Evolutionary conservation across 1,140 invertebrate species (phyloP).

Genomic region (Neelides sp.): DNA sequence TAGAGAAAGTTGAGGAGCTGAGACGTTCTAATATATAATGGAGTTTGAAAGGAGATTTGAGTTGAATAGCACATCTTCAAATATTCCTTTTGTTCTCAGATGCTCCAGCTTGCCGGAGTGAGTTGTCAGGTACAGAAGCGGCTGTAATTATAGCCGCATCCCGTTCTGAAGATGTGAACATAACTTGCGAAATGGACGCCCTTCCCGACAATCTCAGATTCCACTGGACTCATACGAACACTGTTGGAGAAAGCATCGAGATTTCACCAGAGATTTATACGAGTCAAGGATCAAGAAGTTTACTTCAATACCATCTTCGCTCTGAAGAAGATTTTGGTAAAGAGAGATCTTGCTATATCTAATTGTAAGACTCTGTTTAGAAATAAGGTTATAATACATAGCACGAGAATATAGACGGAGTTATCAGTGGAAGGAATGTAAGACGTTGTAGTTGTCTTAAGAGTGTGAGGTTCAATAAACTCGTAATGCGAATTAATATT

Average conservation of each 20-base stretch:
- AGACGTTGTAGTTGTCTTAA: too few relatives aligned
- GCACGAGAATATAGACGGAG: too few relatives aligned
- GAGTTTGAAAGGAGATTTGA: too few relatives aligned
- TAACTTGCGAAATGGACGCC: conserved; percentile 37
- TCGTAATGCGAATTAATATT: too few relatives aligned
- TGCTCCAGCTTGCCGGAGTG: conserved; percentile 35
- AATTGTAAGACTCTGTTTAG: too few relatives aligned
- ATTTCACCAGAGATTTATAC: conserved; percentile 29
- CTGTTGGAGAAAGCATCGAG: conserved; percentile 29
- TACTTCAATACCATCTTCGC: conserved; percentile 32
- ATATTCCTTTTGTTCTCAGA: conserved; percentile 30
- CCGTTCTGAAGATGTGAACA: conserved; percentile 34
- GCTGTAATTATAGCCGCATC: conserved; percentile 32
- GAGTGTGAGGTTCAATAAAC: too few relatives aligned
- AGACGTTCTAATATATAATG: too few relatives aligned
- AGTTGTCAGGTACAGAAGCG: conserved; percentile 32
- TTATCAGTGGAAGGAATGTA: too few relatives aligned
- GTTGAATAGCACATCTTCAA: neutral
- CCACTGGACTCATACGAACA: conserved; percentile 35
- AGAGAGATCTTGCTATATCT: too few relatives aligned
- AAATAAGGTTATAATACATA: too few relatives aligned
- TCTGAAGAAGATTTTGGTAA: conserved; percentile 35
- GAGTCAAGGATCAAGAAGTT: conserved; percentile 31
- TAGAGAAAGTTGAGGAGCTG: too few relatives aligned
- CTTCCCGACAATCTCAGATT: conserved; percentile 35